A percentile compares a stretch with the other conserved stretches of the same genome.
phyloP scores from a whole-genome alignment of 2,888 invertebrate species.

The Diarsia dahlii region DNA sequence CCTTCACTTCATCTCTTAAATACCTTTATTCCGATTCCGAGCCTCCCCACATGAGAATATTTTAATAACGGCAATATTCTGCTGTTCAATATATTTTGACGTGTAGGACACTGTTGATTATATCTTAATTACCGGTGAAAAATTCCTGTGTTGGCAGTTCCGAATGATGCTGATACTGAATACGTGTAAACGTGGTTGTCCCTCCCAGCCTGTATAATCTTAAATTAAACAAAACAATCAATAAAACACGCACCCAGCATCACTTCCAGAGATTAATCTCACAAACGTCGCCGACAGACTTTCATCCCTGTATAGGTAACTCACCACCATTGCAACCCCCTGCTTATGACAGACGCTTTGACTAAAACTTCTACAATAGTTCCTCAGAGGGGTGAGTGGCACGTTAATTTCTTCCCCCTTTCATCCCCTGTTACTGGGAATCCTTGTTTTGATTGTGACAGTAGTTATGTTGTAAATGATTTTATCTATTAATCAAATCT shows the following conservation, averaged over 20 bases:
- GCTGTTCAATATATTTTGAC: no score
- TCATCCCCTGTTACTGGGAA: slow-evolving; percentile 38
- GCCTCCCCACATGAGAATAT: no score
- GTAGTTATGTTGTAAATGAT: slow-evolving; percentile 11
- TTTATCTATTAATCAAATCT: slow-evolving; percentile 18
- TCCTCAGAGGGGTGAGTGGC: slow-evolving; percentile 64
- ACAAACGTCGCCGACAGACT: slow-evolving; percentile 35
- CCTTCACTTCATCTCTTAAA: no score
- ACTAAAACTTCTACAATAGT: slow-evolving; percentile 68
- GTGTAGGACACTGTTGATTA: no score
- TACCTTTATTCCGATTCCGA: no score
- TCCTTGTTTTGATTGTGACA: slow-evolving; percentile 21
- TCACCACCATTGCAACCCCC: slow-evolving; percentile 42
- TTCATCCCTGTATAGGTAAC: slow-evolving; percentile 40
- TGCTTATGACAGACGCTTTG: slow-evolving; percentile 66
- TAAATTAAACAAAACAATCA: slow-evolving; percentile 29
- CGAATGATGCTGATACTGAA: no score
- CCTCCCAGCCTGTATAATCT: not conserved
- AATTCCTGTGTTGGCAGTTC: no score
- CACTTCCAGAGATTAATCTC: slow-evolving; percentile 46
- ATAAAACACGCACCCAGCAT: slow-evolving; percentile 33
- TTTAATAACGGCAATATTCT: no score
- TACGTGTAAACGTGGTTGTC: no score
- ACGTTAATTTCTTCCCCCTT: slow-evolving; percentile 61
- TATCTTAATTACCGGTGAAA: no score